phyloP scores from a whole-genome alignment of 2,888 invertebrate species.

The Podabrus alpinus region DNA sequence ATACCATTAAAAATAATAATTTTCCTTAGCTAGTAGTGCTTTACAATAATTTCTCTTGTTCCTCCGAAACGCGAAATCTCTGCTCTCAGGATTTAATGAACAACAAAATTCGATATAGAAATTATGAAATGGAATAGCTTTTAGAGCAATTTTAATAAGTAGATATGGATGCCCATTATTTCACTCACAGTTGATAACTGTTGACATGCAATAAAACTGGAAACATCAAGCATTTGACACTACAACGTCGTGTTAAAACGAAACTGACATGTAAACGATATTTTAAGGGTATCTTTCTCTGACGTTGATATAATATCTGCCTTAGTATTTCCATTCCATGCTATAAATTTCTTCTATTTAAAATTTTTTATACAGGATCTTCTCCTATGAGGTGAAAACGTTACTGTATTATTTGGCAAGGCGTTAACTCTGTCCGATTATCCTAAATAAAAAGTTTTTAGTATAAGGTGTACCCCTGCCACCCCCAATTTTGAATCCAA shows the following conservation, averaged over 20 bases:
- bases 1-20: too few relatives aligned
- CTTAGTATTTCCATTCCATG: neutral
- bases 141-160: neutral
- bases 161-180: neutral
- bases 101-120: neutral
- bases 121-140: neutral
- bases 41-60: neutral
- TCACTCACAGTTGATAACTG: neutral
- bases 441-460: neutral
- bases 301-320: neutral
- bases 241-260: neutral
- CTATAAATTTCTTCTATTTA: neutral
- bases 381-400: neutral
- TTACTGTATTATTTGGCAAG: neutral
- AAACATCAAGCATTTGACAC: neutral
- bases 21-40: too few relatives aligned
- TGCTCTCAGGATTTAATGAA: neutral
- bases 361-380: neutral
- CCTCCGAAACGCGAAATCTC: neutral
- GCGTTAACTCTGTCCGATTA: neutral
- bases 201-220: neutral
- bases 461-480: too few relatives aligned
- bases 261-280: neutral
- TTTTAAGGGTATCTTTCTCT: neutral
- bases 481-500: too few relatives aligned